Conservation (phyloP, 2,113 vertebrate genomes). For the Sylvia atricapilla region DNA sequence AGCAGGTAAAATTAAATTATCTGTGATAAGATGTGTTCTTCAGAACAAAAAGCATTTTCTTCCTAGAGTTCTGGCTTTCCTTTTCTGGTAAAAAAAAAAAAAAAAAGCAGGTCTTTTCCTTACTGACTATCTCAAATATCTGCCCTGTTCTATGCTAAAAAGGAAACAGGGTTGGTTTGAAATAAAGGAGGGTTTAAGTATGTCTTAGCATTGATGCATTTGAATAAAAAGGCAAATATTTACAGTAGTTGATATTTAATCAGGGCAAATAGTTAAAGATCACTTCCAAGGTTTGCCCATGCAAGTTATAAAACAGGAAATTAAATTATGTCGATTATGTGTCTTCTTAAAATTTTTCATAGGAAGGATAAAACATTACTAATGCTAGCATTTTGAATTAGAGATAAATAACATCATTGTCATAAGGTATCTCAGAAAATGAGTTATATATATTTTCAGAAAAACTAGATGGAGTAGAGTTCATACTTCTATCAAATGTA, state of each 20-base stretch:
- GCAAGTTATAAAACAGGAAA: background rate
- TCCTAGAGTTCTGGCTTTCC: background rate
- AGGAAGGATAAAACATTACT: background rate
- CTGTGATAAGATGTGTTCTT: background rate
- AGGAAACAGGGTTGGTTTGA: background rate
- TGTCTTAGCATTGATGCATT: background rate
- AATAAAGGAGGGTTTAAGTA: background rate
- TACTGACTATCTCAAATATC: background rate
- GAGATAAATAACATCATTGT: background rate
- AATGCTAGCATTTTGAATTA: background rate
- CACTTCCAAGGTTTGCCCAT: background rate
- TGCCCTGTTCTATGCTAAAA: background rate
- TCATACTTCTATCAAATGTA: background rate
- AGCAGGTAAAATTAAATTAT: background rate
- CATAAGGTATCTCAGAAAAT: background rate
- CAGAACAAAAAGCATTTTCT: background rate
- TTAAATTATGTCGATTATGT: background rate
- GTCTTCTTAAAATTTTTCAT: background rate
- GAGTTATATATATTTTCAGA: background rate
- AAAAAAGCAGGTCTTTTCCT: background rate
- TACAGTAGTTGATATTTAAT: background rate
- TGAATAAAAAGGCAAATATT: background rate
- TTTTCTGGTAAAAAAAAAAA: background rate
- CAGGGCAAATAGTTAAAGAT: background rate
- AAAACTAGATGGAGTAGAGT: background rate